Conservation (phyloP, 2,797 vertebrate genomes). For the Pseudochirops corinnae region DNA sequence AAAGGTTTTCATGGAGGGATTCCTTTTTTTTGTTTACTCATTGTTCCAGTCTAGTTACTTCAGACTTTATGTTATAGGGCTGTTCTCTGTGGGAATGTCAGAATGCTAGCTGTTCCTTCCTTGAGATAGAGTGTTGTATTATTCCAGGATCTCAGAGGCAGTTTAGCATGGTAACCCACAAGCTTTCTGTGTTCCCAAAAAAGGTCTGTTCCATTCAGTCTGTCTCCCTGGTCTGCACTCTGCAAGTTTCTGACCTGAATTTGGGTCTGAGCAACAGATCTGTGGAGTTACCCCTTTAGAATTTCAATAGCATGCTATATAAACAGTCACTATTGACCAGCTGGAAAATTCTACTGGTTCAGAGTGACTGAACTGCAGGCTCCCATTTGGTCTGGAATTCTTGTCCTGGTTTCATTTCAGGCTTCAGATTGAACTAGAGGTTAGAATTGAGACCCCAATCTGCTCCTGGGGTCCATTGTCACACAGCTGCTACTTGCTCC, state of each 20-base stretch:
- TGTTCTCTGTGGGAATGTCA: neutral
- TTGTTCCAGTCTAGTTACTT: neutral
- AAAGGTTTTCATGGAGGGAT: neutral
- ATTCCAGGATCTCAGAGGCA: neutral
- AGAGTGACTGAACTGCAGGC: neutral
- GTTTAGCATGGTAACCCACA: neutral
- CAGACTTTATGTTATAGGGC: neutral
- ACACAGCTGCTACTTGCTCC: neutral
- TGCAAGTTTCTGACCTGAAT: neutral
- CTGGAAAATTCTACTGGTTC: neutral
- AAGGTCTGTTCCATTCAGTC: neutral
- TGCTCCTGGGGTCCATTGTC: neutral
- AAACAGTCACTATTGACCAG: neutral
- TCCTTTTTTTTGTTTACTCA: neutral
- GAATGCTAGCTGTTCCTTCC: neutral
- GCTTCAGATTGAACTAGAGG: neutral
- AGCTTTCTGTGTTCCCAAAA: neutral
- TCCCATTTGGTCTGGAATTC: neutral
- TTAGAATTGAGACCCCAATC: neutral
- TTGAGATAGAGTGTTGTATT: neutral
- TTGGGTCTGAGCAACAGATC: neutral
- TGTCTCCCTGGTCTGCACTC: neutral
- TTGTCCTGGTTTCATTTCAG: neutral
- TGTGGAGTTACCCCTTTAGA: neutral
- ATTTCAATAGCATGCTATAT: neutral